Base-by-base conservation (phyloP, 2,797 vertebrate genomes). In the Mallotus villosus region DNA sequence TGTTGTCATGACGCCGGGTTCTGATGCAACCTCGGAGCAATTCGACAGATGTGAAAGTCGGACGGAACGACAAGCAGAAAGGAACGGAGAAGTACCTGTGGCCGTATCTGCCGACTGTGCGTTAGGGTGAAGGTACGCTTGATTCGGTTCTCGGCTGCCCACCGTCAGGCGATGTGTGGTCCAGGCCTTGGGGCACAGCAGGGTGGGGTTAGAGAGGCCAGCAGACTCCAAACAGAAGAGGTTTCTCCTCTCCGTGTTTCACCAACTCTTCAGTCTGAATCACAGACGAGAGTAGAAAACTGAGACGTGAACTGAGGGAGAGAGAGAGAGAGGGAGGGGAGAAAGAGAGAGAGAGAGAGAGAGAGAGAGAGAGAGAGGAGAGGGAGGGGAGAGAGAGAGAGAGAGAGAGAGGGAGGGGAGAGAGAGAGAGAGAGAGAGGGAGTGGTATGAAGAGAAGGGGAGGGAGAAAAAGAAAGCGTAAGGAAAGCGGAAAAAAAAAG, bases 11-110 rank as follows among this genome's bases (percentile, higher is more conserved):
- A 12, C 11, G 14, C 49, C n/a, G 5, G 34, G 49, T 46, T 46
- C 41, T 62, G 74, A 85, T 67, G 62, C 75, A 78, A 34, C 51
- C 62, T 61, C 64, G 53, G 72, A 61, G 58, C 69, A 25, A 77
- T 77, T 76, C 25, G 55, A 80, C 14, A 3, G 64, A 75, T 72
- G 70, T 60, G 78, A 62, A 29, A 29, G 79, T 55, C 70, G 14
- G 22, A 63, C 76, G 70, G 71, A 73, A 57, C 41, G n/a, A 64
- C 16, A 4, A 71, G n/a, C 76, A 80, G 63, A 78, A 81, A 17
- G 6, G 64, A 22, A 6, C 65, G 74, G 70, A 69, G 19, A 1
- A 72, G 19, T 61, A 59, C 71, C 71, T 72, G n/a, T 22, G 24
- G 22, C 73, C 58, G 63, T 49, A 69, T 75, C 73, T 75, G 66